Conservation (phyloP, 2,113 vertebrate species). For the Tenrec ecaudatus region DNA sequence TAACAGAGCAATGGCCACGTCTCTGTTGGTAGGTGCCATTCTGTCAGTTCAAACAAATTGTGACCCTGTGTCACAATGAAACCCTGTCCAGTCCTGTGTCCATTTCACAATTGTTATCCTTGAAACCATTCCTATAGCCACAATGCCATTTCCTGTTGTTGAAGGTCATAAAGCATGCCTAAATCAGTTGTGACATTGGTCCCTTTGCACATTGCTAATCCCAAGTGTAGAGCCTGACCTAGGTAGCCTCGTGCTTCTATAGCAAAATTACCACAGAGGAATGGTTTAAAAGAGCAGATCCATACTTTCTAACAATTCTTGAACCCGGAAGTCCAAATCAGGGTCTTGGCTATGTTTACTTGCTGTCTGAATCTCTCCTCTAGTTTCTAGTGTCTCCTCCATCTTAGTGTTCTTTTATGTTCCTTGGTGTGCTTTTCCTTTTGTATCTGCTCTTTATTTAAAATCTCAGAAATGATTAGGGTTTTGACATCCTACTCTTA, state of each 20-base stretch:
- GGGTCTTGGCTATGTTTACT: not conserved
- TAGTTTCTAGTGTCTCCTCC: not conserved
- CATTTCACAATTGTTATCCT: too few relatives aligned
- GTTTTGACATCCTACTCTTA: not conserved
- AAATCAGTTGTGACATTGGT: not conserved
- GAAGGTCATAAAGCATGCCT: too few relatives aligned
- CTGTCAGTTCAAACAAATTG: too few relatives aligned
- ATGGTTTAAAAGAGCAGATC: not conserved
- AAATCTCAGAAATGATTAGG: not conserved
- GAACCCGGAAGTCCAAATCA: not conserved
- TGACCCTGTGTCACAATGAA: too few relatives aligned
- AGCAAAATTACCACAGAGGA: not conserved
- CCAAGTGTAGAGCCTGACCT: not conserved
- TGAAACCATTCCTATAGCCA: too few relatives aligned
- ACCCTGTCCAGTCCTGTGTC: too few relatives aligned
- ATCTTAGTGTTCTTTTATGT: not conserved
- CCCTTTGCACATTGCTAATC: not conserved
- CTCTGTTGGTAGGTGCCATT: too few relatives aligned
- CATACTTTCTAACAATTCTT: not conserved
- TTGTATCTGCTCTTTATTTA: not conserved
- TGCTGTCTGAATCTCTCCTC: not conserved
- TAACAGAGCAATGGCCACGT: too few relatives aligned
- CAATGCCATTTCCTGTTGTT: too few relatives aligned
- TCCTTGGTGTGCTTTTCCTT: not conserved
- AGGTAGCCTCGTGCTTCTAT: not conserved